A percentile compares a stretch with the other conserved stretches of the same genome.
These are phyloP conservation scores for Zapornia atra DNA, from an alignment of 2,113 vertebrate genomes.

Conservation along the genomic window DNA sequence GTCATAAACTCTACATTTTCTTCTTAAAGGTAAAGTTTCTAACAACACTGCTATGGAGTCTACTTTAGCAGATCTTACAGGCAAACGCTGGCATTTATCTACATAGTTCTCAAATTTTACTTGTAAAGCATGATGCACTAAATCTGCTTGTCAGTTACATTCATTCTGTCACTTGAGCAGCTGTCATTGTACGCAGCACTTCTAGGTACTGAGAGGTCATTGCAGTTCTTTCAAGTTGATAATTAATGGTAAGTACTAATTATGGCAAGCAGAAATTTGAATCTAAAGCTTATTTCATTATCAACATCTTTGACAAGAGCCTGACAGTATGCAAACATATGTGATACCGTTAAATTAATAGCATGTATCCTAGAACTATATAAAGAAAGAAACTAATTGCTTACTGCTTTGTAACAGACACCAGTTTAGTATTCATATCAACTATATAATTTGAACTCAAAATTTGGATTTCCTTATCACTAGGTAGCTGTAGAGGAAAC, in stretches of 20 bases:
- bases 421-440: neutral
- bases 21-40: neutral
- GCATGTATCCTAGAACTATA: neutral
- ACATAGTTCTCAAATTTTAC: neutral
- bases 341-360: neutral
- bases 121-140: neutral
- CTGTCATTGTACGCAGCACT: neutral
- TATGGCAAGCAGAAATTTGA: neutral
- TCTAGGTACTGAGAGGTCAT: neutral
- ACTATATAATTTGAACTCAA: neutral
- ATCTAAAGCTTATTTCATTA: neutral
- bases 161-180: neutral
- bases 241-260: neutral
- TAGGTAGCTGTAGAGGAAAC: neutral
- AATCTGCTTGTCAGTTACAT: neutral
- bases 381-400: neutral
- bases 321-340: neutral
- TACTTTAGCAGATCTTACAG: neutral
- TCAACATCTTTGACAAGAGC: neutral
- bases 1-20: neutral
- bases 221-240: neutral
- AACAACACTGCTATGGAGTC: neutral
- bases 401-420: neutral
- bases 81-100: neutral
- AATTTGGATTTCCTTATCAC: neutral